Conservation (phyloP, 2,888 invertebrate species). For the Syrphus vitripennis region DNA sequence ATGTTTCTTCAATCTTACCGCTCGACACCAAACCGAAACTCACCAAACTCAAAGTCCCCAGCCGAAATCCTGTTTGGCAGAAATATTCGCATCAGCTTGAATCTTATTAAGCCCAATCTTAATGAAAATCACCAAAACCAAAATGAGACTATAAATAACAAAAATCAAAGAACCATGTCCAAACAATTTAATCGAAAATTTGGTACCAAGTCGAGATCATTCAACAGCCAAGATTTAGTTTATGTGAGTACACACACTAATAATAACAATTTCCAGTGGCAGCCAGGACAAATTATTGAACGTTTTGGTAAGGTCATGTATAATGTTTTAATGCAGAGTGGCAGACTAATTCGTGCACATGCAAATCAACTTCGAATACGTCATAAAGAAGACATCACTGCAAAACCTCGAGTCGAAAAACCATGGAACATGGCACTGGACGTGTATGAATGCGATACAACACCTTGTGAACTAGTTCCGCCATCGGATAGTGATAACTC, state of each 20-base stretch:
- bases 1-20: conserved; percentile 64
- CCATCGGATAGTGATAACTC: too few species aligned
- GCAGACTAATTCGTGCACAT: conserved; percentile 43
- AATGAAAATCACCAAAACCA: background rate
- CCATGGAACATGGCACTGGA: too few species aligned
- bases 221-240: conserved; percentile 27
- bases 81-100: conserved; percentile 49
- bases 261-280: conserved; percentile 45
- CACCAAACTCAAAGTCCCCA: conserved; percentile 59
- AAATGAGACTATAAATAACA: too few species aligned
- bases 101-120: conserved; percentile 52
- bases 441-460: too few species aligned
- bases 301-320: conserved; percentile 56
- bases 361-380: conserved; percentile 47
- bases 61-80: too few species aligned
- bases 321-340: conserved; percentile 45
- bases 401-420: too few species aligned
- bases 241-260: conserved; percentile 33
- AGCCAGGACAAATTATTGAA: conserved; percentile 43
- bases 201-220: background rate
- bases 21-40: conserved; percentile 65
- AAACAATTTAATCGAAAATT: too few species aligned
- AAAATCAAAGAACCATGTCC: conserved; percentile 34
- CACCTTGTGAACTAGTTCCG: too few species aligned
- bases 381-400: background rate